phyloP scores from a whole-genome alignment of 1,140 invertebrate genomes.

The Nephila pilipes region DNA sequence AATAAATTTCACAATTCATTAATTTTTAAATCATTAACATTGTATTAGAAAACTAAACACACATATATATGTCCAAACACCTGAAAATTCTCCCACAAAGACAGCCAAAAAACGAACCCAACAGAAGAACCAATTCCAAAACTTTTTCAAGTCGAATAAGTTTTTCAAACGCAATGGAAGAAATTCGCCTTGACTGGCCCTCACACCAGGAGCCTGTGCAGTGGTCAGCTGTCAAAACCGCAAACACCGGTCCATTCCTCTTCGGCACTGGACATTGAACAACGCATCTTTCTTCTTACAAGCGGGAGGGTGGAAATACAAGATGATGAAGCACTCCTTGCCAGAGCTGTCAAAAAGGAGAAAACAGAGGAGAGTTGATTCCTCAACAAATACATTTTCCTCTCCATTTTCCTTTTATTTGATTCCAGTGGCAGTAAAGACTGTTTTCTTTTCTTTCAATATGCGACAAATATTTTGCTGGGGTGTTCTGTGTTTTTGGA shows the following conservation, averaged over 20 bases:
- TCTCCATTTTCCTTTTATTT: slow-evolving; percentile 25
- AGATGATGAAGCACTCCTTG: not conserved
- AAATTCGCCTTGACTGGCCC: slow-evolving; percentile 40
- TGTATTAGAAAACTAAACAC: too few species aligned
- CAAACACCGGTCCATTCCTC: slow-evolving; percentile 56
- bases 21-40: too few species aligned
- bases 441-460: not conserved
- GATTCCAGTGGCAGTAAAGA: not conserved
- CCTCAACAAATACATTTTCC: not conserved
- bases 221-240: slow-evolving; percentile 71
- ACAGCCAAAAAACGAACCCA: too few species aligned
- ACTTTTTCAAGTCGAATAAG: not conserved
- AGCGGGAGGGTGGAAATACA: not conserved
- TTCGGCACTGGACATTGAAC: slow-evolving; percentile 28
- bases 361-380: slow-evolving; percentile 20
- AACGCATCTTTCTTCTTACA: slow-evolving; percentile 31
- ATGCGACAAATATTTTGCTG: not conserved
- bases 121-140: not conserved
- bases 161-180: not conserved
- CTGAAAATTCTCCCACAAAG: too few species aligned
- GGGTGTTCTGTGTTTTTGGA: not conserved
- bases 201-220: not conserved
- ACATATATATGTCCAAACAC: too few species aligned
- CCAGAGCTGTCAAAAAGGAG: not conserved
- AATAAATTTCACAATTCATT: too few species aligned